Evolutionary conservation across 2,888 invertebrate species (phyloP), one percentile per base, ranked within the genome.

Genomic region (Drosophila atripex): DNA sequence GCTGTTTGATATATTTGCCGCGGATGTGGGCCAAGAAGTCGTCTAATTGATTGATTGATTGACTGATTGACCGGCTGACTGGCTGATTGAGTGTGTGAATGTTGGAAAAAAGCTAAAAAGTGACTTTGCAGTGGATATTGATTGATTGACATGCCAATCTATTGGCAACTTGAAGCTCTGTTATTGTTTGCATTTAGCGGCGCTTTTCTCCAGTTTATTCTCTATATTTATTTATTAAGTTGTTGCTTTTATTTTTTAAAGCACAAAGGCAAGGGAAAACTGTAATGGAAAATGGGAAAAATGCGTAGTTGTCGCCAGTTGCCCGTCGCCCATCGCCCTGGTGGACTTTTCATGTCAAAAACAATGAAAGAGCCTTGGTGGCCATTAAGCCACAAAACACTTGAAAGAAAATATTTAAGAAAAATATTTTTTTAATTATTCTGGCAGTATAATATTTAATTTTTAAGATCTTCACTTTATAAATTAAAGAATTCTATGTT

Each of bases 91-190:
- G 50, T 50, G 56, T 56, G 47, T 39, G 46, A 47, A 39, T 56
- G 51, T 43, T 16, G 3, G 2, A 11, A 3, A 21, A 43, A 4
- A 47, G 28, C 39, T 49, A 35, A n/a, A n/a, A 57, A 49, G 54
- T 66, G 61, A 41, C 45, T 59, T 63, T 23, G 18, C 58, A 28
- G 16, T 51, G 21, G 30, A 50, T 53, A 71, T 50, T 65, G 57
- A 75, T 60, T 45, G 66, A 65, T 65, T 46, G 66, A 52, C 63
- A 30, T 38, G 65, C 51, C 64, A 63, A 63, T 63, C 63, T 63
- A 63, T 45, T 73, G 79, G 76, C 85, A 73, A 78, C 58, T 70
- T 58, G 73, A 70, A 55, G 71, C 65, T 53, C 61, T 77, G 84
- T 73, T 80, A 60, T 75, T 73, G 71, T 68, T 65, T 63, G 39